A percentile compares a stretch with the other conserved stretches of the same genome.
Conservation (phyloP, 2,113 vertebrate species). For the Capreolus pygargus region DNA sequence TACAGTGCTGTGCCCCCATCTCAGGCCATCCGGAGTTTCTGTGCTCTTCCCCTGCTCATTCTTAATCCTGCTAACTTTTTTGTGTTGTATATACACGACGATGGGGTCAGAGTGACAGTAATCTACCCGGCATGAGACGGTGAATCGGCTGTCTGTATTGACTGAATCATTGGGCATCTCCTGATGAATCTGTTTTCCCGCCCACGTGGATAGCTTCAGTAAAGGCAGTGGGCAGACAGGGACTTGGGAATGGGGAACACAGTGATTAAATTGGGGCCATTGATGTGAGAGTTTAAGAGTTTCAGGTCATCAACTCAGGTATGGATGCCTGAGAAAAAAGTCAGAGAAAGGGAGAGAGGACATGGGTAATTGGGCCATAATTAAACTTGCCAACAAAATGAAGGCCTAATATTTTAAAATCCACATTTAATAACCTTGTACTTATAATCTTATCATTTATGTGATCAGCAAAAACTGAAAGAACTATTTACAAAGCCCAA, state of each 20-base stretch:
- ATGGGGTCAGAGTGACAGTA: neutral
- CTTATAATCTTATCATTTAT: neutral
- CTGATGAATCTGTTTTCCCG: neutral
- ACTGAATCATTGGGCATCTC: neutral
- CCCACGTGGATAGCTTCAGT: neutral
- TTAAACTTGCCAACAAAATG: neutral
- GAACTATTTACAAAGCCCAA: neutral
- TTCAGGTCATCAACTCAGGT: neutral
- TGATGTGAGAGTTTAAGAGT: neutral
- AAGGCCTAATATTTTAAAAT: neutral
- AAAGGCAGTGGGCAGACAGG: neutral
- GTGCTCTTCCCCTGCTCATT: neutral
- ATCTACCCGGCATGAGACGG: neutral
- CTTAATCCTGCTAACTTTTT: neutral
- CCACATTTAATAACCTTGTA: neutral
- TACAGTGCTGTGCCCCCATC: neutral
- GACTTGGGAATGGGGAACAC: neutral
- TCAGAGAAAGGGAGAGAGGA: neutral
- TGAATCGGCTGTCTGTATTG: neutral
- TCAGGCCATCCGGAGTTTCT: neutral
- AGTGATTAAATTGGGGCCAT: neutral
- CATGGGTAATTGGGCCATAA: neutral
- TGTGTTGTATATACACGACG: neutral
- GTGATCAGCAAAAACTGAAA: neutral
- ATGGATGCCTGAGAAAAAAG: neutral